Evolutionary conservation across 2,797 vertebrate species (phyloP).

Genomic region (Australoheros facetus): DNA sequence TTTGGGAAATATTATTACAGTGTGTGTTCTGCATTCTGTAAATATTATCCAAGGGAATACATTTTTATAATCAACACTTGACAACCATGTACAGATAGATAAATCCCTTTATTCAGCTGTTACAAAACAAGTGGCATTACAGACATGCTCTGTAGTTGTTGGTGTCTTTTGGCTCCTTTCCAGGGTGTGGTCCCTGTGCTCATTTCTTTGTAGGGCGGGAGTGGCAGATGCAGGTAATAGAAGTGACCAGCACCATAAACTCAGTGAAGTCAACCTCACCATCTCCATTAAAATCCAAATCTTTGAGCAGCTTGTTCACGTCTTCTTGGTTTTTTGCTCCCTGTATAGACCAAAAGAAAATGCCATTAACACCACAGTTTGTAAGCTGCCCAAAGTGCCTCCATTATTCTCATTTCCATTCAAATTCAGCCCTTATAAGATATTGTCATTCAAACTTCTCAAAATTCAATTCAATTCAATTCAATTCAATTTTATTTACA

Average conservation of each 20-base stretch:
- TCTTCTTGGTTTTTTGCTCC: slow-evolving; percentile 54
- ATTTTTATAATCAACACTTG: background rate
- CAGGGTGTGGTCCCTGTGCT: background rate
- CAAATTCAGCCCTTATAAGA: fast-evolving
- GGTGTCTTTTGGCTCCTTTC: background rate
- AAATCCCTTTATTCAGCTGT: slow-evolving; percentile 35
- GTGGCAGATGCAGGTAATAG: slow-evolving; percentile 72
- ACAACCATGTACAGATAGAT: background rate
- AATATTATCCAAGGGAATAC: background rate
- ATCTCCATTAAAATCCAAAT: slow-evolving; percentile 77
- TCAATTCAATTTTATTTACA: too few species aligned
- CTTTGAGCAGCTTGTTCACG: slow-evolving; percentile 70
- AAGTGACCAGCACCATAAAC: slow-evolving; percentile 73
- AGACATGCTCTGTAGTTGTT: background rate
- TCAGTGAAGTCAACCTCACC: slow-evolving; percentile 80
- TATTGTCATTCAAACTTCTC: background rate
- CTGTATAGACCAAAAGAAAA: slow-evolving; percentile 34
- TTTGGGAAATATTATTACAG: background rate
- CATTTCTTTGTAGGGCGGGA: slow-evolving; percentile 48
- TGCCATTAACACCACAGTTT: background rate
- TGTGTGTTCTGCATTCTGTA: background rate
- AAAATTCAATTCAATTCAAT: too few species aligned
- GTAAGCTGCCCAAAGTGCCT: background rate
- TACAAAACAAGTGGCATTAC: background rate
- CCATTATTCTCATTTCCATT: background rate